A percentile compares a stretch with the other conserved stretches of the same genome.
phyloP scores from a whole-genome alignment of 2,888 invertebrate genomes.

The Caenorhabditis macrosperma region DNA sequence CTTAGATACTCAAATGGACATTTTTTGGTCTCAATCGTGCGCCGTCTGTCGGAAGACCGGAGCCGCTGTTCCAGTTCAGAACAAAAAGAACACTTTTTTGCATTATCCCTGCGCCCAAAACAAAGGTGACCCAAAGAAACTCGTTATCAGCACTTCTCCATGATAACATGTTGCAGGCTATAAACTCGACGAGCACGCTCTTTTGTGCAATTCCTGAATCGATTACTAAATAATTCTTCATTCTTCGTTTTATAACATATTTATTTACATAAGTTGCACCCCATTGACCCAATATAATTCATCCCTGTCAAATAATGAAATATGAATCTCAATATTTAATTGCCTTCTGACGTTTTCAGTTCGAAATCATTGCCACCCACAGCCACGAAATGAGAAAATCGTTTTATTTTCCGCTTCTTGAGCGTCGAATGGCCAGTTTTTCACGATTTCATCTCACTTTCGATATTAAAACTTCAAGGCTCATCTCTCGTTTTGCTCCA shows the following conservation, averaged over 20 bases:
- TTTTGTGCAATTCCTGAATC: slow-evolving; percentile 52
- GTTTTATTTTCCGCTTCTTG: too few relatives aligned
- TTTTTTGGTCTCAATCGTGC: slow-evolving; percentile 61
- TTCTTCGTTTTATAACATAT: too few relatives aligned
- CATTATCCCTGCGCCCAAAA: slow-evolving; percentile 62
- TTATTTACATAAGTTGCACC: too few relatives aligned
- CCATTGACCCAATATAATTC: too few relatives aligned
- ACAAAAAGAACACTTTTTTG: slow-evolving; percentile 36
- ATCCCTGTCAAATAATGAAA: neutral
- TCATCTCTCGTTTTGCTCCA: neutral
- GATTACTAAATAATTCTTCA: neutral
- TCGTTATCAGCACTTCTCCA: slow-evolving; percentile 20
- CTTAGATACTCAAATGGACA: slow-evolving; percentile 52
- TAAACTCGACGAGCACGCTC: slow-evolving; percentile 53
- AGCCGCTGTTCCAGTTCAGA: slow-evolving; percentile 53
- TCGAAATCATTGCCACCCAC: too few relatives aligned
- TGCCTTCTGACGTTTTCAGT: too few relatives aligned
- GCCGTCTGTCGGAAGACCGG: slow-evolving; percentile 53
- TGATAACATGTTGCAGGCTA: slow-evolving; percentile 50
- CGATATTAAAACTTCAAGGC: neutral
- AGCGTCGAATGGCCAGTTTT: too few relatives aligned
- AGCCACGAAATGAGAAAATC: too few relatives aligned
- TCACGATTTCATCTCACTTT: neutral
- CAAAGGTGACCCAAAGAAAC: slow-evolving; percentile 22
- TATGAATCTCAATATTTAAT: too few relatives aligned